Conservation (phyloP, 2,797 vertebrate genomes). For the Urosaurus nigricauda region DNA sequence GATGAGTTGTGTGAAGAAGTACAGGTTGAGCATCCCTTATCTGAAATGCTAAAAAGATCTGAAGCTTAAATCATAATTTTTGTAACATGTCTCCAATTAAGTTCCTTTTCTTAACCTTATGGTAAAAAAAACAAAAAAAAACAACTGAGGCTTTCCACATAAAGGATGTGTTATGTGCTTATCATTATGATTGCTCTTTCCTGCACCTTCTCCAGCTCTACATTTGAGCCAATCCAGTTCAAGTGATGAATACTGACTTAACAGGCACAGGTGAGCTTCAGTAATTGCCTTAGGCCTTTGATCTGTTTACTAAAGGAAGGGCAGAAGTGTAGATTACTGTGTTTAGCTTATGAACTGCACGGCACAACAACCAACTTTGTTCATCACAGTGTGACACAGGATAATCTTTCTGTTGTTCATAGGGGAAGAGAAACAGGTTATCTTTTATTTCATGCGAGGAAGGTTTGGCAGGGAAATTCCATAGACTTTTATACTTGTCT, state of each 20-base stretch:
- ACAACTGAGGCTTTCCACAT: background rate
- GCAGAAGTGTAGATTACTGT: conserved; percentile 1
- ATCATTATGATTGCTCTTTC: background rate
- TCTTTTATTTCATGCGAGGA: background rate
- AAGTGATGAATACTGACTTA: background rate
- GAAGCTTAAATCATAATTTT: background rate
- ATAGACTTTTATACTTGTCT: background rate
- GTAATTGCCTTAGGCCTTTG: background rate
- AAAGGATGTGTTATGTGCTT: background rate
- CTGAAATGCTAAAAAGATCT: too few species aligned
- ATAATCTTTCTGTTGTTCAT: background rate
- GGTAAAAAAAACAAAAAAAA: background rate
- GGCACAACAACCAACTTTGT: background rate
- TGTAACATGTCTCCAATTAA: background rate
- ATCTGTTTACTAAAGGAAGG: conserved; percentile 10
- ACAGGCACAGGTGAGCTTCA: conserved; percentile 12
- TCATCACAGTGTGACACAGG: background rate
- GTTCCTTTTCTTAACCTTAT: background rate
- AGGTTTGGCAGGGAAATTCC: background rate
- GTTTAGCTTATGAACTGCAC: background rate
- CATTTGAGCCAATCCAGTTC: background rate
- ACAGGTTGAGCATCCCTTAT: too few species aligned
- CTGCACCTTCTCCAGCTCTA: background rate
- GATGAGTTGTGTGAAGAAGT: background rate
- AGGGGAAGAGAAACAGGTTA: background rate